Evolutionary conservation across 2,888 invertebrate species (phyloP).

Genomic region (Andrena hattorfiana): DNA sequence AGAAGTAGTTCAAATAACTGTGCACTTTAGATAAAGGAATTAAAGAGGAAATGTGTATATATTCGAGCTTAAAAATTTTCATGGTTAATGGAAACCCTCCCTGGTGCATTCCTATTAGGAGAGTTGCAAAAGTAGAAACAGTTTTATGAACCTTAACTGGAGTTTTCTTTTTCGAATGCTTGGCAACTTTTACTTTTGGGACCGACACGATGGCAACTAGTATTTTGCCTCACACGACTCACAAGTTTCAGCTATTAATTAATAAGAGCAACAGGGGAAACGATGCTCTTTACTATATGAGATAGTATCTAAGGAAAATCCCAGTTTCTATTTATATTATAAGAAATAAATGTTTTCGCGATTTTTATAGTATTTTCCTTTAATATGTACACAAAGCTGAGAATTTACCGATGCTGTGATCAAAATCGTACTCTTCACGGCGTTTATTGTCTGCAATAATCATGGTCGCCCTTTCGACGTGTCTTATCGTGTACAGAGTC

Average conservation of each 20-base stretch:
- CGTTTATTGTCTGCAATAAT: conserved; percentile 49
- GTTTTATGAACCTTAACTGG: conserved; percentile 33
- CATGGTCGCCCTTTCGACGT: conserved; percentile 11
- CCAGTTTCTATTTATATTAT: background rate
- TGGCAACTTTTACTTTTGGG: conserved; percentile 24
- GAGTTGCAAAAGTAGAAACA: conserved; percentile 28
- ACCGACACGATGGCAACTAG: background rate
- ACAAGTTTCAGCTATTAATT: conserved; percentile 13
- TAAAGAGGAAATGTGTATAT: background rate
- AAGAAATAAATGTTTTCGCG: background rate
- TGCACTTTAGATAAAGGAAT: conserved; percentile 24
- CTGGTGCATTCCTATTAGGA: conserved; percentile 3
- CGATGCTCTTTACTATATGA: no score
- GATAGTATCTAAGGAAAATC: background rate
- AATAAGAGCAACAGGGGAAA: conserved; percentile 6
- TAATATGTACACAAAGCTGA: no score
- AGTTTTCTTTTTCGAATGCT: conserved; percentile 14
- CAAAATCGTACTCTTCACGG: background rate
- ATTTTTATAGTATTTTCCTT: background rate
- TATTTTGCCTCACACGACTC: background rate
- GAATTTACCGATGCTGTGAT: background rate
- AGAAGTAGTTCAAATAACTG: background rate
- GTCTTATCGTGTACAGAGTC: conserved; percentile 57
- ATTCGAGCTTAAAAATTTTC: conserved; percentile 27
- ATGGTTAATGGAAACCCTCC: conserved; percentile 37